phyloP scores from a whole-genome alignment of 2,113 vertebrate genomes.

The Emydura subglobosa region DNA sequence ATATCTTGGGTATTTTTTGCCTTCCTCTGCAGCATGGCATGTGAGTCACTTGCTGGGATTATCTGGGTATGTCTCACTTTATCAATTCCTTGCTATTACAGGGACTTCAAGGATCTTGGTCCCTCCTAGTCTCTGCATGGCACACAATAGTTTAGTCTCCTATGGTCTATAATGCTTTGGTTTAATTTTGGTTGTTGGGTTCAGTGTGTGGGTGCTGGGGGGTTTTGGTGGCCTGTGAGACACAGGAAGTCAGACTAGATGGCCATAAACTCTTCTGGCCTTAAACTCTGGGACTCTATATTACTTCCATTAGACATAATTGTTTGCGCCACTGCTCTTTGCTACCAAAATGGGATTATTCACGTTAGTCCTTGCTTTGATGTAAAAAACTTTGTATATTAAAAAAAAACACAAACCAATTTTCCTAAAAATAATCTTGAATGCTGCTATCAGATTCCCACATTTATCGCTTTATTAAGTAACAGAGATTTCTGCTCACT shows the following conservation, averaged over 20 bases:
- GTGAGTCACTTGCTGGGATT: neutral
- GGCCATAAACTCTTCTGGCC: neutral
- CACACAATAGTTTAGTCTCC: neutral
- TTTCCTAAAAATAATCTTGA: neutral
- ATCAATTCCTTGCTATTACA: neutral
- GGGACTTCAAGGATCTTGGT: neutral
- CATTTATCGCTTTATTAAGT: constrained; percentile 57
- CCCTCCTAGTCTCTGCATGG: neutral
- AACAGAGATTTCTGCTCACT: constrained; percentile 3
- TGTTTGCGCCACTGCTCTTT: neutral
- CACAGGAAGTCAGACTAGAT: neutral
- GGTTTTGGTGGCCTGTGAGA: neutral
- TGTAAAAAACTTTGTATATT: neutral
- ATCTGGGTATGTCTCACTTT: neutral
- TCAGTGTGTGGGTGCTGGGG: neutral
- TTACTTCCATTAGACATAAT: constrained; percentile 3
- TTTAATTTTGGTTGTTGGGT: neutral
- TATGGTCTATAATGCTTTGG: neutral
- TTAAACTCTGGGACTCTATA: neutral
- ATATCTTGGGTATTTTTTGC: neutral
- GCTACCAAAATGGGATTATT: neutral
- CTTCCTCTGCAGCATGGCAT: neutral
- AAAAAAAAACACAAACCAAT: neutral
- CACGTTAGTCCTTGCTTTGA: neutral
- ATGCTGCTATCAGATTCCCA: neutral